Conservation (phyloP, 2,888 invertebrate species). For the Caenorhabditis sp. region DNA sequence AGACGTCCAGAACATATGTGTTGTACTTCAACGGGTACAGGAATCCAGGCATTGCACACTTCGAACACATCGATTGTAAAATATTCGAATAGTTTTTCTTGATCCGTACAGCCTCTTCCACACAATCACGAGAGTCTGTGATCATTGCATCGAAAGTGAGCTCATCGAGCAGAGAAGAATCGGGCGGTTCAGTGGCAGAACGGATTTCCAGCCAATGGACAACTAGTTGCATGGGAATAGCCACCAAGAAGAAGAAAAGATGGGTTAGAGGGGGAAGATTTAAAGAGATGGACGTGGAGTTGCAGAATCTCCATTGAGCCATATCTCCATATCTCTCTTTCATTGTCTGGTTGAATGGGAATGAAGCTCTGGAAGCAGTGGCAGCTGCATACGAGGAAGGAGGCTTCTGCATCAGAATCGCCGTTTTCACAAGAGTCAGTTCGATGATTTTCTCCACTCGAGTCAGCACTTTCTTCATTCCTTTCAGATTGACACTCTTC, state of each 20-base stretch:
- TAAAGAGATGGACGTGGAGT: constrained; percentile 84
- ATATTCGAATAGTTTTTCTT: constrained; percentile 62
- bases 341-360: constrained; percentile 57
- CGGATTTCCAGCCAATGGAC: constrained; percentile 88
- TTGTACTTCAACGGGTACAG: constrained; percentile 66
- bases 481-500: constrained; percentile 68
- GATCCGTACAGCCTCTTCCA: constrained; percentile 89
- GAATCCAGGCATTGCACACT: constrained; percentile 55
- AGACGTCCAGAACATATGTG: constrained; percentile 62
- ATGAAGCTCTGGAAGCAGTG: constrained; percentile 29
- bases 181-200: constrained; percentile 85
- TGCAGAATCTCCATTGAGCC: constrained; percentile 72
- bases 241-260: constrained; percentile 91
- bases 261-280: constrained; percentile 91
- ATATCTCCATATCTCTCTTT: constrained; percentile 74
- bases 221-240: constrained; percentile 92
- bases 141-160: constrained; percentile 86
- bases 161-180: constrained; percentile 84
- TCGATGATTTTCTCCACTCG: constrained; percentile 87
- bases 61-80: constrained; percentile 60
- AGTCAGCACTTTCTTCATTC: constrained; percentile 89
- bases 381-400: constrained; percentile 73
- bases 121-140: constrained; percentile 93
- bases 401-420: constrained; percentile 72
- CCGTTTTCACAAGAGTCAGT: constrained; percentile 80